phyloP scores from a whole-genome alignment of 2,888 invertebrate species.

The Lithophane socia region DNA sequence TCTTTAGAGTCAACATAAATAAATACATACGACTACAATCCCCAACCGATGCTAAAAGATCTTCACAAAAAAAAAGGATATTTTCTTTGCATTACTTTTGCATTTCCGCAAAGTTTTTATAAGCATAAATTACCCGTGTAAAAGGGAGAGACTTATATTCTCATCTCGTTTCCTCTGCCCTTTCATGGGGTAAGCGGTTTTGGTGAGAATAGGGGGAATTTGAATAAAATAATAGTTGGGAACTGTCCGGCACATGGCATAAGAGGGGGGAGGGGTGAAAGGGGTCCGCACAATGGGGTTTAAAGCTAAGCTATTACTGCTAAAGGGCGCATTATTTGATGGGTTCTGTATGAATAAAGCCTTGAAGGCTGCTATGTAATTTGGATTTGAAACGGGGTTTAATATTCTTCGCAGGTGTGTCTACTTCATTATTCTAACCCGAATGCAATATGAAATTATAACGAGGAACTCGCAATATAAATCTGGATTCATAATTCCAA shows the following conservation, averaged over 20 bases:
- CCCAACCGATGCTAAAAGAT: conserved; percentile 43
- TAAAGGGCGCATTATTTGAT: conserved; percentile 76
- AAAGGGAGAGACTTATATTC: conserved; percentile 52
- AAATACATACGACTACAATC: conserved; percentile 42
- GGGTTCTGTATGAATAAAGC: conserved; percentile 50
- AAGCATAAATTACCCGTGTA: conserved; percentile 55
- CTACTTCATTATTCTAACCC: neutral
- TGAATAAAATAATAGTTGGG: conserved; percentile 87
- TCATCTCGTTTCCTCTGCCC: conserved; percentile 56
- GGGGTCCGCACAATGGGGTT: conserved; percentile 73
- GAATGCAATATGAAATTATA: neutral
- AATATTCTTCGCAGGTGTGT: conserved; percentile 14
- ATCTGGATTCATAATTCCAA: neutral
- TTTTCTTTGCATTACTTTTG: conserved; percentile 64
- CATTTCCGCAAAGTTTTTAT: conserved; percentile 62
- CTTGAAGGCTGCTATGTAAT: neutral
- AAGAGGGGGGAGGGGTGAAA: conserved; percentile 68
- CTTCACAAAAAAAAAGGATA: conserved; percentile 50
- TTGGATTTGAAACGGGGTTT: conserved; percentile 1
- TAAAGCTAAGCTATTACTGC: conserved; percentile 67
- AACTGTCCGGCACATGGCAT: conserved; percentile 76
- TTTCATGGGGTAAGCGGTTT: conserved; percentile 72
- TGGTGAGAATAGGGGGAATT: conserved; percentile 79
- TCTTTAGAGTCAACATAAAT: conserved; percentile 15
- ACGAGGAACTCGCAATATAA: neutral